Percentiles rank a stretch among this genome's conserved stretches.
phyloP scores from a whole-genome alignment of 2,888 invertebrate species.

The Nephrotoma appendiculata region DNA sequence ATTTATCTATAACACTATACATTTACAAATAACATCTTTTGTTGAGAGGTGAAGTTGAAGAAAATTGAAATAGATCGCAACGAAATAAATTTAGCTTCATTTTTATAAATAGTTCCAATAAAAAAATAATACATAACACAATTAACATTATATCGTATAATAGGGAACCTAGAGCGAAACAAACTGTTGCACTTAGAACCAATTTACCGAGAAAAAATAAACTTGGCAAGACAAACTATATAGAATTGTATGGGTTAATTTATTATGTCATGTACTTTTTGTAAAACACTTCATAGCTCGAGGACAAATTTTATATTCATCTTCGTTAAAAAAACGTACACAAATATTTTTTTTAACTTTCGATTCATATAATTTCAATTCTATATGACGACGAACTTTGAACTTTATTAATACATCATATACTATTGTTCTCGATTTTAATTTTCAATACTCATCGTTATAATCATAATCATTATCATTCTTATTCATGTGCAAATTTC shows the following conservation, averaged over 20 bases:
- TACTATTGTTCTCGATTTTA: not conserved
- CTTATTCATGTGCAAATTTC: not conserved
- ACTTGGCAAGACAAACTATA: not conserved
- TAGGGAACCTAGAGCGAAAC: not conserved
- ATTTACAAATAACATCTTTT: no score
- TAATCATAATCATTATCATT: not conserved
- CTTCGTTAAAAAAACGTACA: not conserved
- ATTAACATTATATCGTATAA: not conserved
- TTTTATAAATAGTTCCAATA: no score
- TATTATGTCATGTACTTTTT: not conserved
- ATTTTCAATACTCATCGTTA: not conserved
- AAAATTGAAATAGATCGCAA: no score
- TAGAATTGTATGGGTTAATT: not conserved
- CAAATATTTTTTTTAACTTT: not conserved
- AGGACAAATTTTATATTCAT: not conserved
- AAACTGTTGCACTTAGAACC: not conserved
- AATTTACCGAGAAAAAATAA: not conserved
- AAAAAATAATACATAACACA: no score
- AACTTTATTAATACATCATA: not conserved
- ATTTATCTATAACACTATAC: no score
- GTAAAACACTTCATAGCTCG: not conserved
- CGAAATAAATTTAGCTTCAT: no score
- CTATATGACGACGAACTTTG: not conserved
- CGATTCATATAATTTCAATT: not conserved
- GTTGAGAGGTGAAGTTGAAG: not conserved